phyloP scores from a whole-genome alignment of 2,797 vertebrate genomes.

The Chaetodon trifasciatus region DNA sequence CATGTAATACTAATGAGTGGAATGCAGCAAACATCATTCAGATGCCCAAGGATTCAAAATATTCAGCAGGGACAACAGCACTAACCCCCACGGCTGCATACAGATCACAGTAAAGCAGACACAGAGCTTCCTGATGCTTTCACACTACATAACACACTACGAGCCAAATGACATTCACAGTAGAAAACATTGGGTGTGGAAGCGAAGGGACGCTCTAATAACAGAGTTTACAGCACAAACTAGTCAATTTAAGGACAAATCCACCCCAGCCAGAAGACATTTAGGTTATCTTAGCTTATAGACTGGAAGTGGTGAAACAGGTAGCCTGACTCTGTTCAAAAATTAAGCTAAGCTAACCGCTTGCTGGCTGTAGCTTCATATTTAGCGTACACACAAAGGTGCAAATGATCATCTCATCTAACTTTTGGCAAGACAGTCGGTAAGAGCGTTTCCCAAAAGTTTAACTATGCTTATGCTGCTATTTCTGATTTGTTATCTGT shows the following conservation, averaged over 20 bases:
- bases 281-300: neutral
- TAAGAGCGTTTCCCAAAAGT: neutral
- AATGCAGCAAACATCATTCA: conserved; percentile 26
- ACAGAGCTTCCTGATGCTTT: conserved; percentile 26
- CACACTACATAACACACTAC: conserved; percentile 23
- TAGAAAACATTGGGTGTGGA: conserved; percentile 2
- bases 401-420: neutral
- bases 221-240: conserved; percentile 3
- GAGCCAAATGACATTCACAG: conserved; percentile 37
- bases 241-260: neutral
- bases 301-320: neutral
- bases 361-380: neutral
- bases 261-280: too few species aligned
- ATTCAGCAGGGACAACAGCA: neutral
- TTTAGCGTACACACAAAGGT: neutral
- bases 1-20: conserved; percentile 15
- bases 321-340: neutral
- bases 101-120: conserved; percentile 21
- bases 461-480: neutral
- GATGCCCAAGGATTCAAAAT: conserved; percentile 2
- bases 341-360: neutral
- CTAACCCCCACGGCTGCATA: conserved; percentile 13
- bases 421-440: neutral
- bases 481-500: neutral
- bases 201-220: neutral